Conservation (phyloP, 2,113 vertebrate species). For the rabbit (Oryctolagus cuniculus) region mOryCun1.1 NC_091434.1:52163001-52163500, state of each 20-base stretch:
- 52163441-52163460: neutral
- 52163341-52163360: slow-evolving; percentile 19
- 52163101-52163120: neutral
- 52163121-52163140: neutral
- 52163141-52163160: neutral
- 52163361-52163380: neutral
- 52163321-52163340: neutral
- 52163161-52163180: neutral
- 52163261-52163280: neutral
- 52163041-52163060: neutral
- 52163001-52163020: neutral
- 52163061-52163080: neutral
- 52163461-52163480: neutral
- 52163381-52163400: slow-evolving; percentile 20
- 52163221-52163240: slow-evolving; percentile 30
- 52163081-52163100: neutral
- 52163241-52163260: neutral
- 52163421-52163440: neutral
- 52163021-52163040: neutral
- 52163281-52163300: neutral
- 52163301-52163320: slow-evolving; percentile 20
- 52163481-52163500: neutral
- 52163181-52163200: neutral
- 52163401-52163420: neutral
- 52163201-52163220: slow-evolving; percentile 17